Evolutionary conservation across 2,888 invertebrate species (phyloP), one percentile per base, ranked within the genome.

Genomic region (Pelosia muscerda): DNA sequence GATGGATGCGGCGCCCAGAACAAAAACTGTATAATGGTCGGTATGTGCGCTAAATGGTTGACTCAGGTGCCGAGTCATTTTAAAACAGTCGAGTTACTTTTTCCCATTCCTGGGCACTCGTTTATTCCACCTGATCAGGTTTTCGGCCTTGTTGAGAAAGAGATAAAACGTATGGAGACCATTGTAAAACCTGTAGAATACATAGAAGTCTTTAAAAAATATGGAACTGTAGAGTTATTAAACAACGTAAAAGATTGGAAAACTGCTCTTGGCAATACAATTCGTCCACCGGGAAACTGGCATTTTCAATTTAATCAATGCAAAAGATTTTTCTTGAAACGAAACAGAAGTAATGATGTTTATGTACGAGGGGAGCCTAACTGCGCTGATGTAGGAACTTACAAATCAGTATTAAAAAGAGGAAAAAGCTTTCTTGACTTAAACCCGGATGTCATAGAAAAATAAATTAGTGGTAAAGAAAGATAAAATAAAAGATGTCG

Each of bases 1-100:
- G 77, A 81, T 66, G 78, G 78, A 56, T 79, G 79, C 53, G 75
- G 75, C 0, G 75, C 73, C 10, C 79, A 79, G 62, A 83, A 80
- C 58, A 82, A 81, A 73, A 81, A 81, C 60, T 63, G 57, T 9
- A 76, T 68, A 60, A 72, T 78, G 72, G n/a, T 80, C 0, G 76
- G 77, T 62, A 81, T 81, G 79, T 76, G 74, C 61, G 25, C 75
- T 34, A 67, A 22, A 22, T 79, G 76, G 77, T 63, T 81, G 9
- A 71, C 26, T 68, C 65, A 65, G 13, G 73, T 67, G 54, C 74
- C 72, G 22, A 15, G 10, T 25, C 22, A 56, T n/a, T 58, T 64
- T 66, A 69, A 68, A 34, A 66, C n/a, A n/a, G n/a, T n/a, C n/a
- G n/a, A n/a, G n/a, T n/a, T n/a, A n/a, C n/a, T n/a, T n/a, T n/a